Base-by-base conservation (phyloP, 2,888 invertebrate genomes). In the Syritta pipiens region DNA sequence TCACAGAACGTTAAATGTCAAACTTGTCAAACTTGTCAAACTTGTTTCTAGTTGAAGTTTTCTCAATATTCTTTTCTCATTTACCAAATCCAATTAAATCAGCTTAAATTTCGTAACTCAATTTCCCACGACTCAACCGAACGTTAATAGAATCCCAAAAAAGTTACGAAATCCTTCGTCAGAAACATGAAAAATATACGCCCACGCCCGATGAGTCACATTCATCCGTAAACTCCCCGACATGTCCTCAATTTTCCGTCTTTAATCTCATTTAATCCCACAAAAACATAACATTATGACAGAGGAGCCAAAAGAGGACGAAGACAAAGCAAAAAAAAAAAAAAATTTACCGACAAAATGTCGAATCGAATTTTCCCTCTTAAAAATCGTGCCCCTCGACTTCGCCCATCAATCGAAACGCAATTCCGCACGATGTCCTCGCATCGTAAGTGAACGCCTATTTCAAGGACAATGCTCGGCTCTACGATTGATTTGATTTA, bases 401-500 rank as follows among this genome's bases (percentile, higher is more conserved):
- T 32, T 51, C 32, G 14, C 4, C 4, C 19, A 19, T 30, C 17
- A 9, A 42, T 4, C n/a, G 28, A 12, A 51, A 22, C 30, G 17
- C 44, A 7, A 44, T 4, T 19, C 20, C 14, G 3, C 17, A 20
- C 12, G 10, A 14, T 4, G 32, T 42, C 14, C 3, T 5, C 4
- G 20, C n/a, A 10, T n/a, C 19, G 26, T 9, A 17, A 14, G 42
- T 28, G 9, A n/a, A n/a, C n/a, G n/a, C n/a, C n/a, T n/a, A n/a
- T 20, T 32, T 55, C 55, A 59, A 51, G 28, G 44, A 51, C 51
- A 20, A 9, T 17, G 12, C 19, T 30, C 46, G 19, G 26, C 14
- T n/a, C n/a, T n/a, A n/a, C n/a, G n/a, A n/a, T n/a, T 55, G 48
- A 68, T 75, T 55, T 42, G 42, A 72, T 68, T 75, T 68, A 49